Percentiles rank a stretch among this genome's conserved stretches.
Evolutionary conservation across 2,113 vertebrate species (phyloP).

Genomic region (Psammodynastes pulverulentus): DNA sequence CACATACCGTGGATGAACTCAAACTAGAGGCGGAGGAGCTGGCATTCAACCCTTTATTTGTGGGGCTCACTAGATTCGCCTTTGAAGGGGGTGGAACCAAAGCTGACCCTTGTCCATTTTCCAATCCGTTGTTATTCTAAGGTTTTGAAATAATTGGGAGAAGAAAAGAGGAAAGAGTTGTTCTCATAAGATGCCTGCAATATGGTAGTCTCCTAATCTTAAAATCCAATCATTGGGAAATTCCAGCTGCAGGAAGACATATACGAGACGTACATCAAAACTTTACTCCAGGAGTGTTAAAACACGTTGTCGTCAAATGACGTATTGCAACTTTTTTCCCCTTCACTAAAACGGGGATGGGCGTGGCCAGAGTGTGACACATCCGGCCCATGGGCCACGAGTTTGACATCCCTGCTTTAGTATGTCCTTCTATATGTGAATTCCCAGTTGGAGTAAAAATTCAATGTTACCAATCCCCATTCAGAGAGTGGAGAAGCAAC

Average conservation of each 20-base stretch:
- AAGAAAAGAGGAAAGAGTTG: neutral
- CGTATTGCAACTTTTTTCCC: no score
- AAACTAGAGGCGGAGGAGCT: conserved; percentile 82
- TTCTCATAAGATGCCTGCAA: neutral
- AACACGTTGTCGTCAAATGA: no score
- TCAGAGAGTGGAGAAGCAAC: neutral
- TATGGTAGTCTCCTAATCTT: neutral
- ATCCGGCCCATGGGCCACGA: no score
- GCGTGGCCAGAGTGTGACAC: no score
- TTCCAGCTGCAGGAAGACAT: neutral
- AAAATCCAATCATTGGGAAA: no score
- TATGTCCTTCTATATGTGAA: neutral
- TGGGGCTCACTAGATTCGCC: conserved; percentile 38
- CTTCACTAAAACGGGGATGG: no score
- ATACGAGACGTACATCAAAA: neutral
- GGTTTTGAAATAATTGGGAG: neutral
- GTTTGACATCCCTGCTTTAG: neutral
- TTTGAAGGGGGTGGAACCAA: neutral
- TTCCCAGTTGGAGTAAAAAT: neutral
- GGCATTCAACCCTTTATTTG: conserved; percentile 62
- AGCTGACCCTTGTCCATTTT: conserved; percentile 35
- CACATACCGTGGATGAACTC: conserved; percentile 73
- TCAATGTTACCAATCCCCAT: neutral
- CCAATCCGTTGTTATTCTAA: conserved; percentile 19
- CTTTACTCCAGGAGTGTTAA: neutral